Percentiles rank a stretch among this genome's conserved stretches.
These are phyloP conservation scores for Mormyrops attenuatus DNA, from an alignment of 2,797 vertebrate genomes.

Conservation along the genomic window DNA sequence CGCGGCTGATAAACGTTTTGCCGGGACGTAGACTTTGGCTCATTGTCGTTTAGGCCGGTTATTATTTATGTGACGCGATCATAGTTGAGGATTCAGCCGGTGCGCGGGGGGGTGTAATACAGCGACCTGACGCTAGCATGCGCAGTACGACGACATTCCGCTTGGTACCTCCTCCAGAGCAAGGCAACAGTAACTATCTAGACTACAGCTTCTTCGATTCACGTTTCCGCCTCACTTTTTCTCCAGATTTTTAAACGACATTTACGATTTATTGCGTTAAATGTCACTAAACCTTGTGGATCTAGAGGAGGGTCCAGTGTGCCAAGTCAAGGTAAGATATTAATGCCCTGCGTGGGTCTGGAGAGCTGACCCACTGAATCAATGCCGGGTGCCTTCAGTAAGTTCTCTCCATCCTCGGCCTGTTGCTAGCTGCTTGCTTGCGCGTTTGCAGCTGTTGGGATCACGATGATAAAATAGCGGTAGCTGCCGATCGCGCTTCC, in stretches of 20 bases:
- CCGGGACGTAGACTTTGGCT: neutral
- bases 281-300: slow-evolving; percentile 16
- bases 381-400: slow-evolving; percentile 27
- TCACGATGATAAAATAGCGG: slow-evolving; percentile 33
- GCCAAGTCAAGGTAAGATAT: slow-evolving; percentile 33
- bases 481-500: slow-evolving; percentile 26
- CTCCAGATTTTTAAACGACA: slow-evolving; percentile 20
- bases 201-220: slow-evolving; percentile 38
- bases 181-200: slow-evolving; percentile 32
- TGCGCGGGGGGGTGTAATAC: slow-evolving; percentile 1
- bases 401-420: slow-evolving; percentile 40
- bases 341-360: neutral
- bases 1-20: neutral
- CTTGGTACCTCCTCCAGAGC: slow-evolving; percentile 35
- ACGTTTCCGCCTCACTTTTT: slow-evolving; percentile 42
- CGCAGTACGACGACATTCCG: slow-evolving; percentile 40
- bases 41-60: neutral
- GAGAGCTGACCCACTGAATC: slow-evolving; percentile 17
- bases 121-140: slow-evolving; percentile 38
- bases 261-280: slow-evolving; percentile 16
- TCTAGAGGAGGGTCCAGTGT: neutral
- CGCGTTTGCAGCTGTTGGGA: slow-evolving; percentile 18
- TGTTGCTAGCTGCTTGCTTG: slow-evolving; percentile 40
- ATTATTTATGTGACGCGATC: neutral
- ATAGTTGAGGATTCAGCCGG: neutral